Evolutionary conservation across 2,797 vertebrate species (phyloP).

Genomic region (Syndactyla subalaris): DNA sequence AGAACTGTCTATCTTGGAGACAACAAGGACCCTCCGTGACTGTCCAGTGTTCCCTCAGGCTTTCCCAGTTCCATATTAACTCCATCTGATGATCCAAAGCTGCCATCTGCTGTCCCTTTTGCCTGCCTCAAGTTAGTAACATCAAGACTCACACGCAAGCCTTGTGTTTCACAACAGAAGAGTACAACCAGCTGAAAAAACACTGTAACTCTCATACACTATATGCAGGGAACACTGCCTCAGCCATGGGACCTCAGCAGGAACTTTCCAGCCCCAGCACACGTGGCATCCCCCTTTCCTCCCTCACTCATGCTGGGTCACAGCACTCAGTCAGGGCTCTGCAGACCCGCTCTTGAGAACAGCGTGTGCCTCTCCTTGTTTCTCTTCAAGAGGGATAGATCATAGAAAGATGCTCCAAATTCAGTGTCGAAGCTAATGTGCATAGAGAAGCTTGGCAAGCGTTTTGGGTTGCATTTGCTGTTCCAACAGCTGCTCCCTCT

Average conservation of each 20-base stretch:
- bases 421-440: not conserved
- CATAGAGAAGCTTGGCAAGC: not conserved
- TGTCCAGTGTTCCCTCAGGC: not conserved
- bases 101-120: conserved; percentile 38
- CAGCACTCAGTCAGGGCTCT: not conserved
- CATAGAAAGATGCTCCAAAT: not conserved
- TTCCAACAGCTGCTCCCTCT: not conserved
- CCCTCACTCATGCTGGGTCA: not conserved
- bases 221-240: not conserved
- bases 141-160: not conserved
- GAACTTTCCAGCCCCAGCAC: not conserved
- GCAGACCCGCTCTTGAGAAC: accelerated
- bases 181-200: not conserved
- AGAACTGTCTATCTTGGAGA: not conserved
- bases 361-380: accelerated
- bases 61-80: not conserved
- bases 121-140: not conserved
- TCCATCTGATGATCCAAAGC: not conserved
- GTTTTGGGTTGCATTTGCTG: not conserved
- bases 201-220: not conserved
- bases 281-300: not conserved
- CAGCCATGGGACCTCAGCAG: not conserved
- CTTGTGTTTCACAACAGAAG: not conserved
- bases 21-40: not conserved
- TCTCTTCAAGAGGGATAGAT: not conserved